Evolutionary conservation across 2,888 invertebrate species (phyloP).

Genomic region (Oscheius sp.): DNA sequence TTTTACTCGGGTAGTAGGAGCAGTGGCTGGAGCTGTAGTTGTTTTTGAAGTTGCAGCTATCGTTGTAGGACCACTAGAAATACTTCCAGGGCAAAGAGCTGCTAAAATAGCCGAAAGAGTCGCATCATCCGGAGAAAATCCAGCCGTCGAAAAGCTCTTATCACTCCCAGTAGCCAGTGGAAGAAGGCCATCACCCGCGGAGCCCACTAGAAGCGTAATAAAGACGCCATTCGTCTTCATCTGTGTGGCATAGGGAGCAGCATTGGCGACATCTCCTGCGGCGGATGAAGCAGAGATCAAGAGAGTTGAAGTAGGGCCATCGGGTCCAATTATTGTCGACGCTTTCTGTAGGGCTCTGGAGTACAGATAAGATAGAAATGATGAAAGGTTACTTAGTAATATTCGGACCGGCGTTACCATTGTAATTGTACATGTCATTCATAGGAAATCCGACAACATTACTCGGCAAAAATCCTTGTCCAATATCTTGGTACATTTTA

Average conservation of each 20-base stretch:
- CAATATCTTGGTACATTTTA: constrained; percentile 3
- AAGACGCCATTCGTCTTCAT: constrained; percentile 5
- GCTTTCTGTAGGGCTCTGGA: constrained; percentile 10
- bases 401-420: neutral
- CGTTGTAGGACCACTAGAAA: neutral
- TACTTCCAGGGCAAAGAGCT: neutral
- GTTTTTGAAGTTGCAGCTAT: neutral
- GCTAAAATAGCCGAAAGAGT: neutral
- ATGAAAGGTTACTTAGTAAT: neutral
- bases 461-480: neutral
- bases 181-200: neutral
- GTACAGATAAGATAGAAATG: neutral
- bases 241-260: neutral
- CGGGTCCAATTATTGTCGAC: neutral
- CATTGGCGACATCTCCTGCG: neutral
- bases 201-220: constrained; percentile 1
- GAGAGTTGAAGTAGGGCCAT: constrained; percentile 2
- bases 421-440: neutral
- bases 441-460: neutral
- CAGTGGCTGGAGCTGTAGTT: neutral
- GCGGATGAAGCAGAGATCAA: constrained; percentile 4
- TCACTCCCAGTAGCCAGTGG: neutral
- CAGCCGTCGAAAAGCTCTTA: neutral
- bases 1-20: too few species aligned
- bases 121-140: neutral